phyloP scores from a whole-genome alignment of 2,113 vertebrate species.

The Chloropsis hardwickii region DNA sequence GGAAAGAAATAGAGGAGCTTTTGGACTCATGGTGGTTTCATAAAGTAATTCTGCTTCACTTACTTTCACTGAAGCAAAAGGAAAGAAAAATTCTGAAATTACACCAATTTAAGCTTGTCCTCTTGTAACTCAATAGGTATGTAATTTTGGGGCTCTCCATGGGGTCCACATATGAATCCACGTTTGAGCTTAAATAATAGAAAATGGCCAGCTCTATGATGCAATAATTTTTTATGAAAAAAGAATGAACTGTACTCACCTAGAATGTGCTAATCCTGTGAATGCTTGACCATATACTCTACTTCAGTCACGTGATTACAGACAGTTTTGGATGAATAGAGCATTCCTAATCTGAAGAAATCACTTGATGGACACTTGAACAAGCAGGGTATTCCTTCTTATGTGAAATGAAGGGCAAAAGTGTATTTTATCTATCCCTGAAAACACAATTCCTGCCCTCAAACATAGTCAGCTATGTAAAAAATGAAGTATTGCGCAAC shows the following conservation, averaged over 20 bases:
- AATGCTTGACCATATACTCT: not conserved
- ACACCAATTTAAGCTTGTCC: not conserved
- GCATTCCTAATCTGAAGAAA: not conserved
- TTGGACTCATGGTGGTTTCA: not conserved
- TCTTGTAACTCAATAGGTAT: not conserved
- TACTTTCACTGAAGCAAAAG: not conserved
- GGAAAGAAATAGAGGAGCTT: not conserved
- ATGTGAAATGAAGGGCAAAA: constrained; percentile 28
- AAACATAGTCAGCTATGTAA: constrained; percentile 10
- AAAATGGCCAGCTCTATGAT: not conserved
- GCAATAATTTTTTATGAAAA: not conserved
- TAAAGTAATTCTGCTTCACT: not conserved
- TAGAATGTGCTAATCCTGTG: not conserved
- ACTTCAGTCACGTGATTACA: not conserved
- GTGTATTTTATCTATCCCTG: not conserved
- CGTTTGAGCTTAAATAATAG: not conserved
- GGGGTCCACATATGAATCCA: not conserved
- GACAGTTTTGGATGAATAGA: not conserved
- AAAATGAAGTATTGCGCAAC: not conserved
- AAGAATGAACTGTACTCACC: not conserved
- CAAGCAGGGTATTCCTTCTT: not conserved
- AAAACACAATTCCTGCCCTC: constrained; percentile 57
- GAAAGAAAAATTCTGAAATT: not conserved
- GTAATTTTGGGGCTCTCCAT: not conserved
- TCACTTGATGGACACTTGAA: not conserved